Evolutionary conservation across 2,888 invertebrate species (phyloP), one percentile per base, ranked within the genome.

Genomic region (Calliphora vomitoria): DNA sequence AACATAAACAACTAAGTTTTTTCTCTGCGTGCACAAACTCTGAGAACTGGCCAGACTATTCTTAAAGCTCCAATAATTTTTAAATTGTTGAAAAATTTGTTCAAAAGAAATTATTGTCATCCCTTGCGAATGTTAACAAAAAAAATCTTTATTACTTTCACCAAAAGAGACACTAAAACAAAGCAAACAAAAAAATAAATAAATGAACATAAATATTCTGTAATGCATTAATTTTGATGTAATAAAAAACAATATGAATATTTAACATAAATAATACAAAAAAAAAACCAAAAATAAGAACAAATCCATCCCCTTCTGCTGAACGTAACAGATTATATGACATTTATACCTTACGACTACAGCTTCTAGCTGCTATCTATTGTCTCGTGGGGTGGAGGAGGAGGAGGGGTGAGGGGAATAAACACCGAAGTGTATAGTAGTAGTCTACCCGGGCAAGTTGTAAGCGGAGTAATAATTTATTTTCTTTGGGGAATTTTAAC

Each of bases 401-500:
- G 55, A 3, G 55, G 55, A 8, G 55, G 18, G 4, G 50, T 25
- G 41, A 8, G 41, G 41, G 8, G 13, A 13, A 20, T 18, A 55
- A 55, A 18, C 1, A 50, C 4, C 31, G 11, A 25, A 13, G 2
- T 25, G 2, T 1, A 25, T 25, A 25, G 2, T 25, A 25, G 31
- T 58, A 25, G 58, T 58, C 31, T 47, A 50, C 18, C 15, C 41
- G 44, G 50, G 66, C 38, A 80, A 80, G 11, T 75, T 35, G 66
- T 44, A 6, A 47, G 74, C 13, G 50, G 58, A 58, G 82, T 78
- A 87, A 86, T 88, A 87, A 89, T 89, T 86, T 89, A 87, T 88
- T 85, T 87, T 85, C 87, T 86, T 88, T 87, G 85, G 87, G 87
- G 85, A 87, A 85, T 87, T 87, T 87, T n/a, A 78, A 76, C 85